Base-by-base conservation (phyloP, 2,797 vertebrate species). In the Pithecia hirsuta region DNA sequence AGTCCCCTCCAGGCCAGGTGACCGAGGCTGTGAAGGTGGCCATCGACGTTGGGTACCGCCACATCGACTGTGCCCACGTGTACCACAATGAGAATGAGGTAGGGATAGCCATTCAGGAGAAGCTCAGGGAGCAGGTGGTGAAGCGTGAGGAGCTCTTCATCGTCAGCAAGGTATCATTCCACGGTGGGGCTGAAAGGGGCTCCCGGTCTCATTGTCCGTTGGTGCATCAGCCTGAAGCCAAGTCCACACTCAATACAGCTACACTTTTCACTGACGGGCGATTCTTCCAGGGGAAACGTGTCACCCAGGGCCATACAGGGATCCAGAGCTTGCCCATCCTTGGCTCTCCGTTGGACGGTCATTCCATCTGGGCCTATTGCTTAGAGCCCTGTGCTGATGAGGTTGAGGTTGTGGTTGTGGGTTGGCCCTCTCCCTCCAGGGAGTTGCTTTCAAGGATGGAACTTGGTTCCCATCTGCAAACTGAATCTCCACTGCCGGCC, bases 61-160 rank as follows among this genome's bases (percentile, higher is more conserved):
- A 99, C 97, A 98, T 99, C 0, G 99, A 99, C 48, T 98, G 99
- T 0, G 99, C 99, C 26, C 98, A 98, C 0, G 93, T 98, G 14
- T 99, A 99, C 96, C 52, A 98, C 92, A 99, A 99, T 0, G 99
- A 99, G 98, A 97, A 50, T 0, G 99, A 99, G 83, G 98, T 99
- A 13, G 99, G 99, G 1, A 97, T 97, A 0, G 99, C 98, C 5
- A 36, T 36, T 39, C 39, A 39, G 39, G 39, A 39, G 39, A 39
- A 39, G 39, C 39, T 39, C 39, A 39, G 39, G 2, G 39, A 39
- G 39, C 39, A 39, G 39, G 39, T 39, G 39, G 39, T 39, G 39
- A 39, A 39, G 39, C 39, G 3, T 39, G 39, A 39, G 39, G 39
- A 39, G 39, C 39, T 39, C 39, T 39, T 39, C 39, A 39, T 39